phyloP scores from a whole-genome alignment of 2,888 invertebrate species.

The Iphiclides podalirius region DNA sequence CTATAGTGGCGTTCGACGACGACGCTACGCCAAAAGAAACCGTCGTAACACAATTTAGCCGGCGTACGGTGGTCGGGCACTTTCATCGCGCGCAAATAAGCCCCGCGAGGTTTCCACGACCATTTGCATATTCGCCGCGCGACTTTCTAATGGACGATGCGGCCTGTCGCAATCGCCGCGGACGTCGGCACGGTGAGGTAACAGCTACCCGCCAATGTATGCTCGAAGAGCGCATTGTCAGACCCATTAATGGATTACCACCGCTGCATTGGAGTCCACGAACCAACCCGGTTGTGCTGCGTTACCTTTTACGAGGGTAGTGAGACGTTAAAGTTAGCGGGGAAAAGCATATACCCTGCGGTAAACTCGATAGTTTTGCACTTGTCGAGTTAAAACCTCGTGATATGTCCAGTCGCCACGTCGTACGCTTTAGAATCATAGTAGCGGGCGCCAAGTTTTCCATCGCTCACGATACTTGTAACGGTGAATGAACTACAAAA shows the following conservation, averaged over 20 bases:
- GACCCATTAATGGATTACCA: no score
- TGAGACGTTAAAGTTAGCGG: no score
- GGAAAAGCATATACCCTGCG: no score
- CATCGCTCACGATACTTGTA: constrained; percentile 6
- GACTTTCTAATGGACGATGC: constrained; percentile 80
- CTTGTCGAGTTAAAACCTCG: no score
- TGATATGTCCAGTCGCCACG: no score
- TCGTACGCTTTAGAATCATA: no score
- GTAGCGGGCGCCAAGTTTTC: not conserved
- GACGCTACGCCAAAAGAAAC: constrained; percentile 53
- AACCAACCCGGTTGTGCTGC: no score
- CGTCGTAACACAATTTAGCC: constrained; percentile 72
- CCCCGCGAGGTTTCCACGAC: constrained; percentile 79
- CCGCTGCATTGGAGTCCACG: no score
- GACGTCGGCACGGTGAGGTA: constrained; percentile 73
- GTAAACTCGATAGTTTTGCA: no score
- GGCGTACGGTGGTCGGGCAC: constrained; percentile 76
- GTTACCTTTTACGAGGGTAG: no score
- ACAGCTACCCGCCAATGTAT: constrained; percentile 50
- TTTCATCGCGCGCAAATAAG: constrained; percentile 78
- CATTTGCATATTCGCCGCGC: constrained; percentile 76
- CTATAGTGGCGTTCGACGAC: no score
- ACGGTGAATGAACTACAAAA: constrained; percentile 59
- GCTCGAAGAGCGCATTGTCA: no score
- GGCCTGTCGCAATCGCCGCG: constrained; percentile 67